phyloP scores from a whole-genome alignment of 2,113 vertebrate genomes.

The Numida meleagris region DNA sequence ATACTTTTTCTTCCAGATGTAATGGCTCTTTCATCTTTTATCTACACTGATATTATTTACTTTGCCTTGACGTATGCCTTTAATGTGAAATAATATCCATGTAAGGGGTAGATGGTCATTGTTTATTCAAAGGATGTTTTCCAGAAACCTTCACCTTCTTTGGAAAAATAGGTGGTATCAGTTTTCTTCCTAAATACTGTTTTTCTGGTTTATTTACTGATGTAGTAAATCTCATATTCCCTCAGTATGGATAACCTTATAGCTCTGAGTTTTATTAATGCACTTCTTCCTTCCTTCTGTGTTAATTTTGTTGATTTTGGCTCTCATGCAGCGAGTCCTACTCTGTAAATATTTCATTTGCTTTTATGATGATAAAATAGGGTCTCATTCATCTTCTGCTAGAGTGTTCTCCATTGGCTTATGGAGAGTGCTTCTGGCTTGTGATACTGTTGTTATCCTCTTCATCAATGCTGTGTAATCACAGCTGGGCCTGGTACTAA shows the following conservation, averaged over 20 bases:
- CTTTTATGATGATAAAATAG: background rate
- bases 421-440: background rate
- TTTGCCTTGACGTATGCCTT: background rate
- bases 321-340: background rate
- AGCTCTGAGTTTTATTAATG: background rate
- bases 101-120: background rate
- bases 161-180: background rate
- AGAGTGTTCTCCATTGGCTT: background rate
- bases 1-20: background rate
- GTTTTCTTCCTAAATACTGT: background rate
- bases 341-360: background rate
- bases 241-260: background rate
- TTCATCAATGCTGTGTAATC: background rate
- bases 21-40: background rate
- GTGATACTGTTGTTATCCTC: background rate
- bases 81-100: background rate
- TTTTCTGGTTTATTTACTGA: background rate
- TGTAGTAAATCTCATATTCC: background rate
- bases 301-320: background rate
- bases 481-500: background rate
- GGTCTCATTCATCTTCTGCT: background rate
- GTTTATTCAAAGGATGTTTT: background rate
- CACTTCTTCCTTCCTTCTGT: background rate
- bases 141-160: background rate
- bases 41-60: background rate